Conservation (phyloP, 1,140 invertebrate genomes). For the Globodera ellingtonae region DNA sequence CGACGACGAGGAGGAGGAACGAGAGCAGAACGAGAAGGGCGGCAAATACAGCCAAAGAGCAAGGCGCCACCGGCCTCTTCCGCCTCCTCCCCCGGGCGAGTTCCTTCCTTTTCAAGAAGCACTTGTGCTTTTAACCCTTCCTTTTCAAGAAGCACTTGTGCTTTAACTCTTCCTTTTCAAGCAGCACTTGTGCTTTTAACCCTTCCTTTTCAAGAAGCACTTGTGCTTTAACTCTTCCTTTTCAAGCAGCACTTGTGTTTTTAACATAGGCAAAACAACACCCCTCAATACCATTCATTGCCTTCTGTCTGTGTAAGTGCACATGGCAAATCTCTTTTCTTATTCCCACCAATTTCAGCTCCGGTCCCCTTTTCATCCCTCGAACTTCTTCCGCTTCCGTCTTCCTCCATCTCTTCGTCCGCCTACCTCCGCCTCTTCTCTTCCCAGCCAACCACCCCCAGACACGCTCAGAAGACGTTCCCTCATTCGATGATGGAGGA, state of each 20-base stretch:
- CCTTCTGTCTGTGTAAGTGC: background rate
- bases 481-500: constrained; percentile 1
- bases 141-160: too few species aligned
- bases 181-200: too few species aligned
- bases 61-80: background rate
- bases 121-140: too few species aligned
- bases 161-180: too few species aligned
- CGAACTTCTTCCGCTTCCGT: background rate
- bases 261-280: too few species aligned
- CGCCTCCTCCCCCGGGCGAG: background rate
- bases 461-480: constrained; percentile 19
- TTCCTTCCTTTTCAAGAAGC: background rate
- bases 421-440: constrained; percentile 2
- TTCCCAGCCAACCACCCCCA: constrained; percentile 19
- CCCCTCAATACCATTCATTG: too few species aligned
- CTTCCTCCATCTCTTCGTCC: background rate
- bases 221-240: too few species aligned
- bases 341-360: constrained; percentile 2
- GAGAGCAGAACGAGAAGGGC: background rate
- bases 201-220: too few species aligned
- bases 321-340: background rate
- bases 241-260: too few species aligned
- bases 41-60: background rate
- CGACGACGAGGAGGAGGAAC: constrained; percentile 10
- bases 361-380: constrained; percentile 2